Percentiles rank a stretch among this genome's conserved stretches.
Conservation (phyloP, 2,797 vertebrate genomes). For the Eleutherodactylus coqui region DNA sequence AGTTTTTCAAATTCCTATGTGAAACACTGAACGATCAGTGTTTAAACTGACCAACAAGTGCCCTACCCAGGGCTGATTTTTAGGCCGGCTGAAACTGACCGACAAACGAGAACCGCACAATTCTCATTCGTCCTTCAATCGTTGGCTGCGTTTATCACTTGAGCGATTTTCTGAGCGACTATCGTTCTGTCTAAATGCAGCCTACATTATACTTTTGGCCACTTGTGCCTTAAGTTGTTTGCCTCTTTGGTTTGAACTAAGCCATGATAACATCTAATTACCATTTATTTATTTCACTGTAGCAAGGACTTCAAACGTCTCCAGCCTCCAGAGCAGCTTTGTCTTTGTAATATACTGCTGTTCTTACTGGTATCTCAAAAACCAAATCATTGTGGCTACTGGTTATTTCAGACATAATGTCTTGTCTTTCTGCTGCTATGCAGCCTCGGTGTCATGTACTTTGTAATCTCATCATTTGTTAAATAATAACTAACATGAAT, state of each 20-base stretch:
- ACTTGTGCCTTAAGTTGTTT: neutral
- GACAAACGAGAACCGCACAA: no score
- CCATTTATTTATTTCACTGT: neutral
- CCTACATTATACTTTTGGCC: neutral
- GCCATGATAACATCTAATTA: neutral
- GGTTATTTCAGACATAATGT: conserved; percentile 54
- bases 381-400: conserved; percentile 41
- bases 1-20: no score
- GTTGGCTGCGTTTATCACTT: no score
- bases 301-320: conserved; percentile 23
- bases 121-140: no score
- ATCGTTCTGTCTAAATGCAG: no score
- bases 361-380: conserved; percentile 30
- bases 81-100: no score
- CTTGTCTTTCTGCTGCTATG: conserved; percentile 35
- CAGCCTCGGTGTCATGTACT: conserved; percentile 37
- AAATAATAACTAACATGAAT: conserved; percentile 52
- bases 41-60: no score
- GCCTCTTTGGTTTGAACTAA: neutral
- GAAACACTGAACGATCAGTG: no score
- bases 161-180: no score
- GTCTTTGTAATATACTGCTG: conserved; percentile 5
- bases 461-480: conserved; percentile 53
- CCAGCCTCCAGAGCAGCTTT: neutral
- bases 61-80: no score